These are phyloP conservation scores for Lophotriccus pileatus DNA, from an alignment of 2,797 vertebrate genomes.

Conservation along the genomic window DNA sequence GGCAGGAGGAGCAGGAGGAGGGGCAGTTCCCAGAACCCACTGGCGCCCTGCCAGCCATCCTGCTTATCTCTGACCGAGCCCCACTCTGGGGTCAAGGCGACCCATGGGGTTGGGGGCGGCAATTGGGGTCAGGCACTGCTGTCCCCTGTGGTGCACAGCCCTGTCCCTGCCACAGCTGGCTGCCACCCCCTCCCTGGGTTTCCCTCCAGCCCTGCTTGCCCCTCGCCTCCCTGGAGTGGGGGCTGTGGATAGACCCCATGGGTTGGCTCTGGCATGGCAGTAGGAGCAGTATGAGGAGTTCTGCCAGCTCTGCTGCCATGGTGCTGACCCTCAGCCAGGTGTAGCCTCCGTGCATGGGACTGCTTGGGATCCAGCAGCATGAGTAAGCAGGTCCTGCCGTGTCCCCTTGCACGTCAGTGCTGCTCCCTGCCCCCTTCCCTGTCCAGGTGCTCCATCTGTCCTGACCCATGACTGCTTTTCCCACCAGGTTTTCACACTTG, in stretches of 20 bases:
- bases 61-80: background rate
- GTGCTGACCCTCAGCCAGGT: background rate
- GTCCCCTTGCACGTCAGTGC: background rate
- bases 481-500: background rate
- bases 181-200: background rate
- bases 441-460: rapidly evolving
- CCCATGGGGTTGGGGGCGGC: background rate
- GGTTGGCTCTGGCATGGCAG: rapidly evolving
- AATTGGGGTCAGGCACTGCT: background rate
- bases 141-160: rapidly evolving
- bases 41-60: background rate
- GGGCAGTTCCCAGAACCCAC: constrained; percentile 3
- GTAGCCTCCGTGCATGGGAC: rapidly evolving
- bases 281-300: background rate
- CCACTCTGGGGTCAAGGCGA: background rate
- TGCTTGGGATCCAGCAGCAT: rapidly evolving
- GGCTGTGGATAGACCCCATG: rapidly evolving
- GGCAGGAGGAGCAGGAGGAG: constrained; percentile 34
- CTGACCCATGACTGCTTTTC: background rate
- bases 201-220: background rate
- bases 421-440: background rate
- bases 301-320: background rate
- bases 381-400: rapidly evolving
- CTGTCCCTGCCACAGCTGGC: rapidly evolving
- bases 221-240: background rate